Evolutionary conservation across 2,797 vertebrate species (phyloP).

Genomic region (Anguilla anguilla): DNA sequence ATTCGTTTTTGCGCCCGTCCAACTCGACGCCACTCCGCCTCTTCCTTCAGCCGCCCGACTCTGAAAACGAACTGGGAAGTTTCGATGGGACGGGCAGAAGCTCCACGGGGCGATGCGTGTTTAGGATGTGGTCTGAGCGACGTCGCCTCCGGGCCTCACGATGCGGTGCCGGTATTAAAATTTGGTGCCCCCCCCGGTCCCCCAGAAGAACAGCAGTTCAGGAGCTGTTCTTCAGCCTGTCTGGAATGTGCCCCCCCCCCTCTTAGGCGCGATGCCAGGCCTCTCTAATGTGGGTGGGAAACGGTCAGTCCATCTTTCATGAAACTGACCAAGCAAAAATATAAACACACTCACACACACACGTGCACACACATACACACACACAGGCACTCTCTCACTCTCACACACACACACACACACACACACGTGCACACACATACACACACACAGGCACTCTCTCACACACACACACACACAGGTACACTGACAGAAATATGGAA

Average conservation of each 20-base stretch:
- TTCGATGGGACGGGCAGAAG: not conserved
- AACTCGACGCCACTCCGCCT: not conserved
- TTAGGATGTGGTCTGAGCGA: not conserved
- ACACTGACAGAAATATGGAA: not conserved
- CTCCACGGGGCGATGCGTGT: not conserved
- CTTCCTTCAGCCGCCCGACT: not conserved
- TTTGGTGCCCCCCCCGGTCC: not conserved
- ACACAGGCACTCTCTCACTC: too few relatives aligned
- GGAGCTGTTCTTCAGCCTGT: not conserved
- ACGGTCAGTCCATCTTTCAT: not conserved
- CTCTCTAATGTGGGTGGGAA: not conserved
- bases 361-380: not conserved
- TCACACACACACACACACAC: too few relatives aligned
- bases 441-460: too few relatives aligned
- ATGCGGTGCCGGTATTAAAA: not conserved
- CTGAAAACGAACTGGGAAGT: not conserved
- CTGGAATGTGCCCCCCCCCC: conserved; percentile 6
- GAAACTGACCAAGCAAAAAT: conserved; percentile 22
- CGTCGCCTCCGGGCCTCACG: not conserved
- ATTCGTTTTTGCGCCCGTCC: not conserved
- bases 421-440: not conserved
- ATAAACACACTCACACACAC: not conserved
- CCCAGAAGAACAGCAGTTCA: not conserved
- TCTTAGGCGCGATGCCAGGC: not conserved
- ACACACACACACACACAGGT: too few relatives aligned